Conservation (phyloP, 30 jellyfish, hydroid and myxozoan species). For the Rhopilema esculentum region DNA sequence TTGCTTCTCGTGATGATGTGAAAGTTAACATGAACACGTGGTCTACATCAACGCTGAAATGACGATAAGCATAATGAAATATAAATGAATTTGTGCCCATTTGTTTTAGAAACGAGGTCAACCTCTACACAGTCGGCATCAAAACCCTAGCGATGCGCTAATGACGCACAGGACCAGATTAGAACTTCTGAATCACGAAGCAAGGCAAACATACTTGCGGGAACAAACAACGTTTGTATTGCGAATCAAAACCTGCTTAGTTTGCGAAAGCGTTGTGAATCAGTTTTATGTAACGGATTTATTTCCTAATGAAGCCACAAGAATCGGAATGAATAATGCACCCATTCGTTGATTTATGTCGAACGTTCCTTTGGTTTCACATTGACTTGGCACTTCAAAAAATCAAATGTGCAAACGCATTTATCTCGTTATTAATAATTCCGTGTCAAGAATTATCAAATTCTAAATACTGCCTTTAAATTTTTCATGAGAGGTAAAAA, state of each 20-base stretch:
- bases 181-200: neutral
- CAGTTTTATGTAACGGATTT: constrained; percentile 45
- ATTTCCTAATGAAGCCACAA: constrained; percentile 57
- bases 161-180: neutral
- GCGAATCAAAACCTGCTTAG: constrained; percentile 55
- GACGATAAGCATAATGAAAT: neutral
- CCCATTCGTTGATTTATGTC: constrained; percentile 21
- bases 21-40: no score
- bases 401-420: neutral
- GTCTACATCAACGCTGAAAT: neutral
- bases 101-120: neutral
- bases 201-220: neutral
- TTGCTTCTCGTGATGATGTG: no score
- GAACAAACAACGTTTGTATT: constrained; percentile 8
- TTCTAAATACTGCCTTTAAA: neutral
- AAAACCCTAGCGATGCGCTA: neutral
- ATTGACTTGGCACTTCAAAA: neutral
- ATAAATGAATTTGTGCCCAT: neutral
- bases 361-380: neutral
- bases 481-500: neutral
- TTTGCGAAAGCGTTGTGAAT: constrained; percentile 33
- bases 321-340: constrained; percentile 39
- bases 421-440: neutral
- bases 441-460: neutral
- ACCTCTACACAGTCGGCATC: neutral